Evolutionary conservation across 1,140 invertebrate genomes (phyloP), one percentile per base, ranked within the genome.

Genomic region (Gryllus bimaculatus): DNA sequence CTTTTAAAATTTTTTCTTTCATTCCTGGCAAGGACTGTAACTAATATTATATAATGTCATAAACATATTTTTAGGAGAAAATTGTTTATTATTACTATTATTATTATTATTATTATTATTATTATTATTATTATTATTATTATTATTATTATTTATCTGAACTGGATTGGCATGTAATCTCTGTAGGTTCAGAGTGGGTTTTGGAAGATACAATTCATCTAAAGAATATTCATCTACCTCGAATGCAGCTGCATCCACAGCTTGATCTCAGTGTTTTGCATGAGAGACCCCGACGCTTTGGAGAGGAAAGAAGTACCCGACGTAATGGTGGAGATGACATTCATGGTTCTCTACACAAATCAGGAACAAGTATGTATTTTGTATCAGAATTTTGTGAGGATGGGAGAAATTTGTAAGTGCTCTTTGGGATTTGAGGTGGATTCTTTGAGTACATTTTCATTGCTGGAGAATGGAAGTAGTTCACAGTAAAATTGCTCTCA

Each of bases 181-280:
- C 73, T 82, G 80, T 78, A 86, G 86, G 89, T 20, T 91, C 91
- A n/a, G 97, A 99, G 85, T 99, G 98, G 98, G 91, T 97, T n/a
- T 86, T 98, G n/a, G 98, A 99, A 86, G 98, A 99, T 83, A 97
- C 95, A 0, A 96, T 97, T 82, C 93, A 95, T 82, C 86, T 98
- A 80, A 93, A 94, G 84, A 96, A 96, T 82, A 94, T 96, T 80
- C 93, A 94, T 84, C 83, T 96, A 79, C 94, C 95, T 0, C 85
- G 93, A 76, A 93, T 95, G 12, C 91, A 93, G 77, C 89, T 95
- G 2, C 93, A 95, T 81, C 91, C 92, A 54, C 92, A 94, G 85
- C 88, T 96, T 21, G 94, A 96, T 85, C 84, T 96, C 39, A 94
- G 92, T 80, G 94, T 94, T 84, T 85, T 96, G 6, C 92, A 96